Evolutionary conservation across 2,888 invertebrate genomes (phyloP).

Genomic region (Perizoma affinitatum): DNA sequence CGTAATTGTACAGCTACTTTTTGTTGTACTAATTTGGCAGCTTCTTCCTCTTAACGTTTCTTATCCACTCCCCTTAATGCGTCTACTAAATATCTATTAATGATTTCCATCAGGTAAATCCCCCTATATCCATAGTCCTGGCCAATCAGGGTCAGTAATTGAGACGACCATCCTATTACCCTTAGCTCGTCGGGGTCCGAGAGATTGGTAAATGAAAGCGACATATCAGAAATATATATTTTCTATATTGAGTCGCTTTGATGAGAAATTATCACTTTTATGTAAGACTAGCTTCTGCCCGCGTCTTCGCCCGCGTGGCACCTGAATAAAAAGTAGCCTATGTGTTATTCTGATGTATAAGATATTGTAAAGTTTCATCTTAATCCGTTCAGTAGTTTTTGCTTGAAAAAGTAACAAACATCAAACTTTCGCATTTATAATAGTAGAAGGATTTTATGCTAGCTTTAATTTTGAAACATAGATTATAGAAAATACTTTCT

Average conservation of each 20-base stretch:
- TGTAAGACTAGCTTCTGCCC: neutral
- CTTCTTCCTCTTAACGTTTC: too few species aligned
- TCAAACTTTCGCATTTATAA: too few species aligned
- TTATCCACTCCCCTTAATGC: too few species aligned
- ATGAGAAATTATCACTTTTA: constrained; percentile 1
- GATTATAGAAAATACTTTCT: too few species aligned
- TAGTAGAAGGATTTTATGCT: too few species aligned
- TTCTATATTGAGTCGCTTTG: constrained; percentile 5
- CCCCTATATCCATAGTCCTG: constrained; percentile 40
- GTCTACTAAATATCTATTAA: constrained; percentile 3
- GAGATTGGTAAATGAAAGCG: constrained; percentile 9
- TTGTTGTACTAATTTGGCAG: too few species aligned
- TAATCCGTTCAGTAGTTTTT: neutral
- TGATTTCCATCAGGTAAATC: constrained; percentile 1
- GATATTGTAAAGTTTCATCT: neutral
- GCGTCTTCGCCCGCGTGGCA: neutral
- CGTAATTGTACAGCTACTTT: too few species aligned
- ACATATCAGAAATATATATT: constrained; percentile 12
- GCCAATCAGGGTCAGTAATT: constrained; percentile 52
- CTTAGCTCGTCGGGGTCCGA: constrained; percentile 5
- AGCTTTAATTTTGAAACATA: too few species aligned
- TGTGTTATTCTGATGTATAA: too few species aligned
- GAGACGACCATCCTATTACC: constrained; percentile 43
- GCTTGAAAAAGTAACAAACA: too few species aligned
- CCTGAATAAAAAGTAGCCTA: too few species aligned